Base-by-base conservation (phyloP, 2,888 invertebrate genomes). In the Macaria notata region DNA sequence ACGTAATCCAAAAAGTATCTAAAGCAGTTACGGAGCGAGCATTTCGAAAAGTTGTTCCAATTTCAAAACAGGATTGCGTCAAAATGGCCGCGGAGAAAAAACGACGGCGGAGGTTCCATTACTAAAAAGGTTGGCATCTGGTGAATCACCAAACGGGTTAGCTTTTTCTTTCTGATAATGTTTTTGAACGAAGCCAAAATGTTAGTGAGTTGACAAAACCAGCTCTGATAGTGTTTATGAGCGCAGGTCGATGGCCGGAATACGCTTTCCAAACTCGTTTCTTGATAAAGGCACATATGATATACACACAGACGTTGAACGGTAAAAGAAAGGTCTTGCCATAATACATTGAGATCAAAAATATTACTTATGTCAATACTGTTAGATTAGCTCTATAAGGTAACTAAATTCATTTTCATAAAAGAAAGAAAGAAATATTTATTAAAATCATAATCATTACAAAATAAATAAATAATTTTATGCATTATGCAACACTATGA, bases 231-330 rank as follows among this genome's bases (percentile, higher is more conserved):
- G 78, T 77, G 80, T 79, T 77, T 75, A 73, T 74, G 76, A 61
- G 56, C 44, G 54, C 51, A 64, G 78, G 86, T 79, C 86, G 75
- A 71, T 77, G 84, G 76, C 84, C 83, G 76, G 75, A 76, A 77
- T 72, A 76, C 79, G 81, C 88, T 88, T 88, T 88, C 87, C 79
- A 87, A 88, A 87, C 88, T 78, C 69, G 88, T 87, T 84, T 76
- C 73, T 79, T 75, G 79, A 79, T 81, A 80, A 81, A 80, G 75
- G 48, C 59, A 72, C 78, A 71, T 9, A 41, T 41, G 41, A 41
- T 41, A 41, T n/a, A 36, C 33, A 36, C 33, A 36, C 19, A 19
- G 19, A 19, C 19, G 19, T 19, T 19, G 19, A 1, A 2, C 19
- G 2, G 19, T 19, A 19, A 19, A 19, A 1, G 19, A 19, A 19